These are phyloP conservation scores for Daubentonia madagascariensis DNA, from an alignment of 2,113 vertebrate genomes.

Conservation along the genomic window DNA sequence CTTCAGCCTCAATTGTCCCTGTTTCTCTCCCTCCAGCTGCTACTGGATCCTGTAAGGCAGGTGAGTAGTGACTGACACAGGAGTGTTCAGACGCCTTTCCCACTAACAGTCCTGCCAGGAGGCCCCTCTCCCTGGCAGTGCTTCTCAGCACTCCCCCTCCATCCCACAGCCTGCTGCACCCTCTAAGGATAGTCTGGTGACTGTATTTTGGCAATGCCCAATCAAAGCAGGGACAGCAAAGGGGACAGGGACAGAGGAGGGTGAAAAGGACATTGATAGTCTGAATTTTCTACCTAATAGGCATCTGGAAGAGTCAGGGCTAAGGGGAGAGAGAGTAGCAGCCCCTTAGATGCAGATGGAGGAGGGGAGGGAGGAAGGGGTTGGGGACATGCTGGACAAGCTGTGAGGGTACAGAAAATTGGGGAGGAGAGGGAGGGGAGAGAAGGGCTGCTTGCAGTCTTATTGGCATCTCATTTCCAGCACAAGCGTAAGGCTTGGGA, in stretches of 20 bases:
- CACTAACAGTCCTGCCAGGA: neutral
- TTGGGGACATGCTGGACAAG: neutral
- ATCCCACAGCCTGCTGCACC: neutral
- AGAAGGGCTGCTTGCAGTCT: neutral
- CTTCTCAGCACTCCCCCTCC: neutral
- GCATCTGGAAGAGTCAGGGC: neutral
- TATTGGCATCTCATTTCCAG: neutral
- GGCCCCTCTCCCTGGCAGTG: neutral
- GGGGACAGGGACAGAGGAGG: neutral
- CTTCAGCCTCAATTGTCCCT: neutral
- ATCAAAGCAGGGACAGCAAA: neutral
- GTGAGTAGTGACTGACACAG: neutral
- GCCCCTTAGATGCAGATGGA: neutral
- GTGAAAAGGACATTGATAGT: neutral
- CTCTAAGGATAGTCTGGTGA: neutral
- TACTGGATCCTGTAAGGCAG: neutral
- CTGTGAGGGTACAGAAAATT: neutral
- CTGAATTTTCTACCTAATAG: neutral
- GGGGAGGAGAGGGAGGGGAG: neutral
- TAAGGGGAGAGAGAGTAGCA: neutral
- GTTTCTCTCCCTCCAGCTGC: neutral
- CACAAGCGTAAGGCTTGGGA: neutral
- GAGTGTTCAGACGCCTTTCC: neutral
- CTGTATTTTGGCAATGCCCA: neutral
- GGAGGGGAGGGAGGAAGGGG: neutral